Conservation (phyloP, 2,113 vertebrate genomes). For the Hippoglossus stenolepis region DNA sequence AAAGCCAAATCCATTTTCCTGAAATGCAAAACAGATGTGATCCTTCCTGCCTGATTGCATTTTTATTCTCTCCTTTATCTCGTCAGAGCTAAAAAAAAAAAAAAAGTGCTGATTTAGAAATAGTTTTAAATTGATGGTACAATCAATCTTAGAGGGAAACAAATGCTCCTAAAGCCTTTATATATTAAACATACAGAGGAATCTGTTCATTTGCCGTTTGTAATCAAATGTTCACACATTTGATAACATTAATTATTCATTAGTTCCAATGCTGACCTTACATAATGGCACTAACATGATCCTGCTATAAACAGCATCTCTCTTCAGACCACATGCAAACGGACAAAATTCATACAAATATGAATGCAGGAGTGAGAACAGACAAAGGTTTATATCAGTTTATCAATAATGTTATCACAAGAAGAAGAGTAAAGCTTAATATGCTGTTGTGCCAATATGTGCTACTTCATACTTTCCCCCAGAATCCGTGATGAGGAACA, state of each 20-base stretch:
- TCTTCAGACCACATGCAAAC: slow-evolving; percentile 13
- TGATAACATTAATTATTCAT: slow-evolving; percentile 41
- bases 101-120: slow-evolving; percentile 43
- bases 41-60: slow-evolving; percentile 44
- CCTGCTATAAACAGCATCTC: slow-evolving; percentile 13
- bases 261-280: slow-evolving; percentile 27
- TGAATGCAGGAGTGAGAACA: slow-evolving; percentile 15
- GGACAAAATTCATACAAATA: slow-evolving; percentile 1
- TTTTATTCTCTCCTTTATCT: slow-evolving; percentile 46
- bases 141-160: slow-evolving; percentile 71
- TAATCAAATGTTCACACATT: slow-evolving; percentile 13
- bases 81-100: slow-evolving; percentile 34
- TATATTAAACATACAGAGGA: slow-evolving; percentile 62
- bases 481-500: neutral
- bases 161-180: slow-evolving; percentile 61
- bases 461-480: neutral
- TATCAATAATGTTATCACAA: neutral
- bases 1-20: slow-evolving; percentile 62
- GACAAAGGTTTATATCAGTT: neutral
- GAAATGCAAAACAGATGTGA: slow-evolving; percentile 48
- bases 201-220: slow-evolving; percentile 29
- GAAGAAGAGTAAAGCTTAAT: neutral
- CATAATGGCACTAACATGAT: slow-evolving; percentile 1
- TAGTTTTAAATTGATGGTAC: slow-evolving; percentile 74
- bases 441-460: neutral